phyloP scores from a whole-genome alignment of 2,797 vertebrate genomes.

The Siniperca scherzeri region DNA sequence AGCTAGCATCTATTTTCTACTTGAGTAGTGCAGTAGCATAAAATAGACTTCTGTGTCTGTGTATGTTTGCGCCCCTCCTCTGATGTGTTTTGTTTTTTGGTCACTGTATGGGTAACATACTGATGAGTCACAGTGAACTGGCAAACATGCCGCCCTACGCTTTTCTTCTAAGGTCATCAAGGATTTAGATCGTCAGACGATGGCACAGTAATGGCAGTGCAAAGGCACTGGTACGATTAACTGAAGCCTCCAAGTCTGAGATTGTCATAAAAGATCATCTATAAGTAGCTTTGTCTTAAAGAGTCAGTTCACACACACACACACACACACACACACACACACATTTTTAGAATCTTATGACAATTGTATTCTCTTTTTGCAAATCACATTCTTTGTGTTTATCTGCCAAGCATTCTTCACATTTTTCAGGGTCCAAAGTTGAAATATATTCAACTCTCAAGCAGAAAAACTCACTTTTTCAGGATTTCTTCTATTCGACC shows the following conservation, averaged over 20 bases:
- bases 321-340: neutral
- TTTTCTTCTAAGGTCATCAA: neutral
- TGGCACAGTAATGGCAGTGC: neutral
- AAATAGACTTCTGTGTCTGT: neutral
- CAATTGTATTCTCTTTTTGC: neutral
- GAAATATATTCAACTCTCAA: neutral
- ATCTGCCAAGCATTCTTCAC: neutral
- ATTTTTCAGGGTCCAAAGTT: neutral
- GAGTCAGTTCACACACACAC: neutral
- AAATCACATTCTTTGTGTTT: too few species aligned
- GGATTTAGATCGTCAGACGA: neutral
- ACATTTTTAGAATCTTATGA: neutral
- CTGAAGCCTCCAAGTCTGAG: neutral
- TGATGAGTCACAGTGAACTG: slow-evolving; percentile 24
- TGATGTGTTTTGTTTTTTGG: neutral
- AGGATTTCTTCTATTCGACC: too few species aligned
- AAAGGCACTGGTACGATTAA: neutral
- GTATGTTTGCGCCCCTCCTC: neutral
- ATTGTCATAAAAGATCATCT: too few species aligned
- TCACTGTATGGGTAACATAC: neutral
- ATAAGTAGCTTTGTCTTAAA: too few species aligned
- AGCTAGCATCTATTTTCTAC: slow-evolving; percentile 23
- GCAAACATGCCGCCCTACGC: neutral
- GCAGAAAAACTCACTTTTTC: neutral
- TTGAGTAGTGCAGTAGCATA: neutral